Base-by-base conservation (phyloP, 2,888 invertebrate species). In the Alloplasta piceator region DNA sequence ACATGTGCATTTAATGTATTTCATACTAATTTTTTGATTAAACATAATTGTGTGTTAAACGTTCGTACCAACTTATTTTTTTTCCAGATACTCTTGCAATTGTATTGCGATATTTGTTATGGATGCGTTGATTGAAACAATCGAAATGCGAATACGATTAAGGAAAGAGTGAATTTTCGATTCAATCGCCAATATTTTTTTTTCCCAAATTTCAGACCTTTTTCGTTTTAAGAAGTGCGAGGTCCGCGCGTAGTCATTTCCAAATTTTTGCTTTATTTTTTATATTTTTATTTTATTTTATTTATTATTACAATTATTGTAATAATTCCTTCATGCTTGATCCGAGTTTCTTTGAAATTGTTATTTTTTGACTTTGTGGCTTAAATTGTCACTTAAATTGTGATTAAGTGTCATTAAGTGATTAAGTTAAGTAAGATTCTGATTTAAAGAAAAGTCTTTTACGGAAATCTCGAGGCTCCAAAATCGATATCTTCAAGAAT, bases 1-100 rank as follows among this genome's bases (percentile, higher is more conserved):
- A 91, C 89, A 91, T 91, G 91, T 91, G 92, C 92, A 92, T 92
- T 92, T 91, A 91, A 91, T 92, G 92, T 92, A 92, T 92, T 91
- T 92, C 91, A 87, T 91, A 92, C 91, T 91, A 92, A 92, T 91
- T 91, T 91, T 92, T 92, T 91, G 90, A 92, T 92, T 92, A 92
- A 92, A 92, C 90, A 91, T 92, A 90, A 90, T 90, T 91, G 90
- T 91, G 91, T 91, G 90, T 92, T 90, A 89, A 91, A 86, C 85
- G 87, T 87, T 85, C 84, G 85, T 89, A 87, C 75, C 64, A 63
- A 83, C 83, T 89, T 76, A 85, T 90, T 88, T 89, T 86, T 88
- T 90, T 89, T 87, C 86, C 86, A 86, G 82, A 83, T 85, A 80
- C 80, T 81, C 83, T 82, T 66, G 78, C 68, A 46, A 67, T 80